Evolutionary conservation across 2,888 invertebrate species (phyloP), one percentile per base, ranked within the genome.

Genomic region (Autographa pulchrina): DNA sequence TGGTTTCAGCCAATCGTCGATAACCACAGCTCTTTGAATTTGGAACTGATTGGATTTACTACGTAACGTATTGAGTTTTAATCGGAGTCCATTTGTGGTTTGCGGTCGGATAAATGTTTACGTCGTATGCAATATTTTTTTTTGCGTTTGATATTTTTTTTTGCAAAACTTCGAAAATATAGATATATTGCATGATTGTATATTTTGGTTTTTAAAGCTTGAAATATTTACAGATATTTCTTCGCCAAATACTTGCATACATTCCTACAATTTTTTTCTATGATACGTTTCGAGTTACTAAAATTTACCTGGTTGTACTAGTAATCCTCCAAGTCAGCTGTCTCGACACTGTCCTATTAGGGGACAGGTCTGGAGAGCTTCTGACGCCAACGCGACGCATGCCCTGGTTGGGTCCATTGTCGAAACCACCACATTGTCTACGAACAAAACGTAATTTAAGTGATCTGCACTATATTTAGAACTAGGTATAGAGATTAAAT

Each of bases 261-360:
- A 1, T 25, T 25, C 25, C 1, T 25, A 25, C 25, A 2, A 2
- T 25, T 25, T 25, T 25, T 25, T 25, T 25, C 3, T 25, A 25
- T 2, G 25, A 25, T 25, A 25, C 25, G 1, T 18, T 35, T 1
- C 9, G 3, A 11, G n/a, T 31, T 20, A 20, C 20, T 9, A n/a
- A 32, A 43, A 13, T 3, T 11, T 83, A 94, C 95, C 95, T 92
- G 14, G 91, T 80, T 8, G 91, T 75, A 74, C 89, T 91, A 0
- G 93, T 93, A 1, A 94, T 92, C 59, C 95, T 88, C 95, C 95
- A 95, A 2, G 95, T 95, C n/a, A 94, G 86, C 64, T 94, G 95
- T 52, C 94, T 92, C 13, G 91, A 85, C 64, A 94, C 91, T 31
- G 85, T 90, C 63, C 90, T 88, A 43, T 86, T 82, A 16, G 96